Evolutionary conservation across 2,797 vertebrate species (phyloP).

Genomic region (Harpagifer antarcticus): DNA sequence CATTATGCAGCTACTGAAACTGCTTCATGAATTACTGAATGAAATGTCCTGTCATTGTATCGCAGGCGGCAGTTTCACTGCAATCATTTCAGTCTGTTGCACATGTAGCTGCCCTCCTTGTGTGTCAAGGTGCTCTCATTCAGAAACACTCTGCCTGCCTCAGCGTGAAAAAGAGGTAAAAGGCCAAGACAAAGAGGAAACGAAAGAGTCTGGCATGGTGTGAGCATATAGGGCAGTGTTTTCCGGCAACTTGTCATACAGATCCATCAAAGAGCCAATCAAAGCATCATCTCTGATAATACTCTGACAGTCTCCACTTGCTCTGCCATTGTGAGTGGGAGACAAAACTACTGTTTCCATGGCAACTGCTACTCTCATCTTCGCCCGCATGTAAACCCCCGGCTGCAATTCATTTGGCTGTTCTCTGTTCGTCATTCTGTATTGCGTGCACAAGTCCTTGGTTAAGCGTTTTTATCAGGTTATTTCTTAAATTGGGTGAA

Average conservation of each 20-base stretch:
- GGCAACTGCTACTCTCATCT: constrained; percentile 69
- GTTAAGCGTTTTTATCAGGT: constrained; percentile 25
- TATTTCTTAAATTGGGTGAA: constrained; percentile 32
- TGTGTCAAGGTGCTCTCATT: constrained; percentile 32
- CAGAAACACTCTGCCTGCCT: constrained; percentile 41
- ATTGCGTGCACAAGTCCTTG: constrained; percentile 36
- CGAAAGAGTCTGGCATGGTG: constrained; percentile 4
- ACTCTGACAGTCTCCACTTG: constrained; percentile 59
- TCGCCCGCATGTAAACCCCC: constrained; percentile 61
- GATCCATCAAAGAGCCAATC: constrained; percentile 67
- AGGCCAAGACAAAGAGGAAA: constrained; percentile 26
- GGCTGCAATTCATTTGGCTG: constrained; percentile 62
- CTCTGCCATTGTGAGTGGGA: constrained; percentile 67
- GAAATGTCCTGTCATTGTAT: neutral
- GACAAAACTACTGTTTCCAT: constrained; percentile 76
- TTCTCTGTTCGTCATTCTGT: constrained; percentile 59
- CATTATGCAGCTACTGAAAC: neutral
- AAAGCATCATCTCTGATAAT: constrained; percentile 63
- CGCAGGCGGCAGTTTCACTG: neutral
- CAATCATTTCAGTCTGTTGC: constrained; percentile 9
- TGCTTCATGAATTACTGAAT: constrained; percentile 2
- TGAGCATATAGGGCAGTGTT: constrained; percentile 18
- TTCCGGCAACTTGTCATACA: constrained; percentile 51
- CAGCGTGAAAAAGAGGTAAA: neutral
- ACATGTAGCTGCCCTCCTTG: neutral